phyloP scores from a whole-genome alignment of 2,888 invertebrate species.

The Watsonalla binaria region DNA sequence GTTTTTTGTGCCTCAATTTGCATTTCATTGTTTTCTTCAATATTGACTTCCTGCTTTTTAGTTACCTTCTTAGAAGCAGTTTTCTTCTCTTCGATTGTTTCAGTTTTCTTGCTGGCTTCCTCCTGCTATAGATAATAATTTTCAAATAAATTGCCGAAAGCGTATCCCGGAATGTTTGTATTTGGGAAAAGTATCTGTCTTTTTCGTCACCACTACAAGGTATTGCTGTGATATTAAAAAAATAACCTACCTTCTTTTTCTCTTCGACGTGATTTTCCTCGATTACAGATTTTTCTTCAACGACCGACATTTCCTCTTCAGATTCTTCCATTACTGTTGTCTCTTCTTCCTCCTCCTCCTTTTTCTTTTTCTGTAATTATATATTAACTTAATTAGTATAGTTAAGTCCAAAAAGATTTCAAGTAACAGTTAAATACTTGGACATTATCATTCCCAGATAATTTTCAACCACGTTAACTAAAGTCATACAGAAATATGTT shows the following conservation, averaged over 20 bases:
- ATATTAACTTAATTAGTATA: not conserved
- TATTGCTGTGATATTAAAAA: not conserved
- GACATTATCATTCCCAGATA: too few species aligned
- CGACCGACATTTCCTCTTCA: slow-evolving; percentile 72
- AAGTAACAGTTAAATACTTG: too few species aligned
- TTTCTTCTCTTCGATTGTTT: slow-evolving; percentile 49
- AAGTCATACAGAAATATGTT: too few species aligned
- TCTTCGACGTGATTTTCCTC: slow-evolving; percentile 75
- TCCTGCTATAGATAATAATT: slow-evolving; percentile 26
- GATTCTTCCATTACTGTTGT: slow-evolving; percentile 70
- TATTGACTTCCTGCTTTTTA: slow-evolving; percentile 57
- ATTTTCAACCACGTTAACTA: too few species aligned
- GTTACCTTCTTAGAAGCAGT: slow-evolving; percentile 47
- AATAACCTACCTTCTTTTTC: slow-evolving; percentile 53
- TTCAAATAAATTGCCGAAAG: too few species aligned
- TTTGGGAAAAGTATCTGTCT: slow-evolving; percentile 10
- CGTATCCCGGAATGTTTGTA: slow-evolving; percentile 7
- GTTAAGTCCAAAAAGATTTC: too few species aligned
- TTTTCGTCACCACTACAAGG: too few species aligned
- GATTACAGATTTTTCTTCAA: slow-evolving; percentile 67
- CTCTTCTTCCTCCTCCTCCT: slow-evolving; percentile 66
- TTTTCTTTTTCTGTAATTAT: slow-evolving; percentile 70
- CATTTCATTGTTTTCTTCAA: slow-evolving; percentile 44
- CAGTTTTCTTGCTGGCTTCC: slow-evolving; percentile 36
- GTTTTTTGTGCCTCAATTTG: slow-evolving; percentile 51